Evolutionary conservation across 2,888 invertebrate genomes (phyloP), one percentile per base, ranked within the genome.

Genomic region (Ophioninae sp.): DNA sequence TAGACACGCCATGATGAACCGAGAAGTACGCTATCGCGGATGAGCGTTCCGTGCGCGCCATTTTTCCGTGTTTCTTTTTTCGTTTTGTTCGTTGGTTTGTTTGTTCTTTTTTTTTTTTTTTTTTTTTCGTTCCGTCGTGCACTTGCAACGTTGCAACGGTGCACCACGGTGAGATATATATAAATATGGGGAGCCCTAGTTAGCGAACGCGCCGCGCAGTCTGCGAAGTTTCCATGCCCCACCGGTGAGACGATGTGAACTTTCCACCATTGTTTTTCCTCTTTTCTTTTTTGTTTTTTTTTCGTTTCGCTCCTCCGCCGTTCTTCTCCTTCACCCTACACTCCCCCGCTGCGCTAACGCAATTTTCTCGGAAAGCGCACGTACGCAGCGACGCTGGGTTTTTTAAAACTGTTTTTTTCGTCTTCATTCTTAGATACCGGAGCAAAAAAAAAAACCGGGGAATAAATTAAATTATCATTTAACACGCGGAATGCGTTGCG

Each of bases 1-100:
- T 87, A 88, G 90, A 89, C 86, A 87, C 88, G 88, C 87, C 85
- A 86, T 73, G 84, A 83, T 85, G 86, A 78, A 13, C 67, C 70
- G 61, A 75, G 68, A 39, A 67, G 59, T 79, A 68, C 83, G 77
- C 85, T 79, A 85, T 81, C 68, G 81, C 79, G 79, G 59, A 57
- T 62, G 81, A 65, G 72, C 70, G 39, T 70, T 75, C 79, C 85
- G 76, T 82, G 81, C 79, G 82, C 85, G 85, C 85, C 82, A 86
- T 85, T 81, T 85, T 30, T 30, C 30, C 30, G 30, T 30, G 30
- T 30, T 30, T 30, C 30, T 30, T 30, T 30, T 30, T 30, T 30
- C 30, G 30, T 30, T 30, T 30, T 30, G 30, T 30, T 30, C n/a
- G n/a, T n/a, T n/a, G n/a, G n/a, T n/a, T 30, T 30, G 30, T 30